These are phyloP conservation scores for Apantesis nais DNA, from an alignment of 2,888 invertebrate species.

Conservation along the genomic window DNA sequence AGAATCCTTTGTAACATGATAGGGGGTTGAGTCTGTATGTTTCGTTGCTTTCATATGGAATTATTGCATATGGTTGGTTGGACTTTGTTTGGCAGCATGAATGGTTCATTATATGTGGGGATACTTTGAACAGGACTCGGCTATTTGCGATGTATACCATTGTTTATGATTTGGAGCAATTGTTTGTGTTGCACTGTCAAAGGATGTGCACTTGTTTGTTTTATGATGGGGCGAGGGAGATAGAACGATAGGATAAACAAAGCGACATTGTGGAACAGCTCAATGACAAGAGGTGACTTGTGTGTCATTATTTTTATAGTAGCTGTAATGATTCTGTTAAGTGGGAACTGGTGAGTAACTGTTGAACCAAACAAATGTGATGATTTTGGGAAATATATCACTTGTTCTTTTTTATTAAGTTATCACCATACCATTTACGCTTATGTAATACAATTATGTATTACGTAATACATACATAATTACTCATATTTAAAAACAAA, in stretches of 20 bases:
- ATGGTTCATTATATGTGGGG: constrained; percentile 84
- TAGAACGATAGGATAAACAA: constrained; percentile 63
- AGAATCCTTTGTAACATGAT: constrained; percentile 76
- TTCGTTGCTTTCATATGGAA: constrained; percentile 67
- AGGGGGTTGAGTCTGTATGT: constrained; percentile 67
- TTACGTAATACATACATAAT: too few relatives aligned
- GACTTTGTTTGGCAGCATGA: constrained; percentile 84
- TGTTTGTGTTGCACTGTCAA: constrained; percentile 83
- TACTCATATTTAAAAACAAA: too few relatives aligned
- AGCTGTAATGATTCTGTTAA: constrained; percentile 12
- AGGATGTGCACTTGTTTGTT: constrained; percentile 84
- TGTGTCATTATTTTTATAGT: constrained; percentile 30
- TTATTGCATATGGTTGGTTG: constrained; percentile 85
- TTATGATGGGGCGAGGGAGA: constrained; percentile 63
- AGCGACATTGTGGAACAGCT: constrained; percentile 48
- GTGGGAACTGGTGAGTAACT: neutral
- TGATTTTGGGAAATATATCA: too few relatives aligned
- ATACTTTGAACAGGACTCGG: constrained; percentile 74
- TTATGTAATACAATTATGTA: too few relatives aligned
- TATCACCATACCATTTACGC: too few relatives aligned
- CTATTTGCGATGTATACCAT: constrained; percentile 84
- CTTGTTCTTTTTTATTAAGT: too few relatives aligned
- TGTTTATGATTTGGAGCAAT: constrained; percentile 84
- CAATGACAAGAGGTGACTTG: constrained; percentile 38
- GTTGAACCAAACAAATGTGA: neutral